Evolutionary conservation across 1,140 invertebrate genomes (phyloP), one percentile per base, ranked within the genome.

Genomic region (Drosophila murphyi): DNA sequence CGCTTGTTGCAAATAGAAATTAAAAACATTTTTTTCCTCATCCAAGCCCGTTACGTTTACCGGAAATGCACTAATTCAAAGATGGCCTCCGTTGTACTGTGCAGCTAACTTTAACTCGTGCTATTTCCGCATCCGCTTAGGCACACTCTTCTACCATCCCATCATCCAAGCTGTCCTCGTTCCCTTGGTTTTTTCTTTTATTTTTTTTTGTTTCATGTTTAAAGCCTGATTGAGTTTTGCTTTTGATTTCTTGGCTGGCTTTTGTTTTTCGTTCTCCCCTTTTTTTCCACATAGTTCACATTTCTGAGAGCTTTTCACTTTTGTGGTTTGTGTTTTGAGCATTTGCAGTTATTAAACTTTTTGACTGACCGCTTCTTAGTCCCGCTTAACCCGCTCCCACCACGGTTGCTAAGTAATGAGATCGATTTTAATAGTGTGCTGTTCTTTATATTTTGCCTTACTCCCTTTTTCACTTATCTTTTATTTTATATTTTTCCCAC

Each of bases 161-260:
- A 20, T 2, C 20, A 20, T 20, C 1, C 45, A 7, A 3, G 37
- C 12, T n/a, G n/a, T 10, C 29, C 39, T 31, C 31, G 20, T 55
- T 39, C 59, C 10, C 34, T 61, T 76, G 47, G 20, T 28, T 50
- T 68, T 70, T 76, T 82, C 31, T 65, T 55, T 41, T 59, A 54
- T 54, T 62, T 63, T 68, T 68, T 69, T 65, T 75, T 64, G 64
- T 60, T 87, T 82, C 82, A 87, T 87, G 83, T 80, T 87, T 82
- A 88, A 88, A 82, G 82, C 83, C 83, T 87, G 82, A 87, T 87
- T 87, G 82, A 87, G 60, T 87, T 87, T 79, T 80, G 76, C 83
- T 88, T 87, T 88, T 79, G 80, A 78, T 81, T 81, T 76, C 63
- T 73, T 45, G 34, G 41, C 39, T 50, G 12, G 45, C 68, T 67